Evolutionary conservation across 2,888 invertebrate species (phyloP), one percentile per base, ranked within the genome.

Genomic region (Tortricodes alternella): DNA sequence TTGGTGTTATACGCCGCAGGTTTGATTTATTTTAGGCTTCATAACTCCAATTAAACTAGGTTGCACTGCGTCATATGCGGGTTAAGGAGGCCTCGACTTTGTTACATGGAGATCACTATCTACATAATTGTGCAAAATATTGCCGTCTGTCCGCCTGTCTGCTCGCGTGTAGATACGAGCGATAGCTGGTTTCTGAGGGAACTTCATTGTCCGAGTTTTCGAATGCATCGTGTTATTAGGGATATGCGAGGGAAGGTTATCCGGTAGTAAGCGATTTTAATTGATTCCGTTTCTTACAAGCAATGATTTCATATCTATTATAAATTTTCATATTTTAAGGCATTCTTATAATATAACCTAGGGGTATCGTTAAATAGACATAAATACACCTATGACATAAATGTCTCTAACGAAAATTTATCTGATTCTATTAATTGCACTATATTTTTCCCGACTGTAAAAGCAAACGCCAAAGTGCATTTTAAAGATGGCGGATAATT

Each of bases 61-160:
- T 38, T 49, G 50, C 21, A 50, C n/a, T 35, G 50, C 44, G 44
- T 56, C 53, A 53, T 27, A 50, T 48, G 53, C 53, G 34, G 53
- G 53, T 48, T 34, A 35, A 39, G 34, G 11, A 43, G 21, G 48
- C 48, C 38, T 39, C 48, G 29, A 74, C 70, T 72, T 74, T 74
- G 76, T 74, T 68, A 62, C 70, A 63, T 61, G 60, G 55, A 68
- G 85, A 86, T 88, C 68, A 55, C 61, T 75, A 88, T 86, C 86
- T 71, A 62, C 69, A 74, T 85, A 85, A 85, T 87, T 88, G 82
- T 81, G 75, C 76, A 82, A 86, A 85, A 83, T 83, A 81, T 80
- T 73, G 76, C 75, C 76, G 62, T 74, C 48, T 51, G 57, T 81
- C 73, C 73, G 77, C 77, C 71, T 71, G 78, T 82, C 74, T 78